Base-by-base conservation (phyloP, 2,888 invertebrate genomes). In the Synanthedon vespiformis region DNA sequence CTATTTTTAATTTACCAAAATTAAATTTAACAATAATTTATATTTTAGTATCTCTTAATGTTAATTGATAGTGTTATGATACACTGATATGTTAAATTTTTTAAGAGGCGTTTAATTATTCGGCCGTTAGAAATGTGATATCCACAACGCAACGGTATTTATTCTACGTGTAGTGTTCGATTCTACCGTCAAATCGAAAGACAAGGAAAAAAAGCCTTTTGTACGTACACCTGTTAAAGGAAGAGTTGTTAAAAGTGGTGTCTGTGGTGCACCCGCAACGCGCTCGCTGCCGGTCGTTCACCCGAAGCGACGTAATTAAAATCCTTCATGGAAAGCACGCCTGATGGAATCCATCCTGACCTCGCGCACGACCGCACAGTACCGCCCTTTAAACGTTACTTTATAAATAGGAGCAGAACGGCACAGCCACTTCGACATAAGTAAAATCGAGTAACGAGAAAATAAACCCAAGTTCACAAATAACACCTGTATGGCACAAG, bases 251-350 rank as follows among this genome's bases (percentile, higher is more conserved):
- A 72, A 80, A 77, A 70, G 68, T 68, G 65, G 66, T 64, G 16
- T 48, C 72, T 69, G 61, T 59, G 63, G 63, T 70, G 70, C 71
- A 65, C 69, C 68, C 69, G 70, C 69, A 66, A 65, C 62, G 65
- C 68, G 63, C 53, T 56, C 52, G 47, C 54, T 58, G 48, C 55
- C 56, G 81, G 79, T 76, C 80, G 61, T 80, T 84, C 75, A 81
- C 74, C 81, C 71, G 65, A 68, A 34, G 70, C 75, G 70, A 72
- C 75, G 82, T 86, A 86, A 87, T 87, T 87, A 86, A 85, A 86
- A 85, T 84, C 85, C 83, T 86, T 83, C 85, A 85, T 80, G 81
- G 83, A 80, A 80, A 80, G 78, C 75, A 71, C 72, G 81, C 77
- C 79, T 80, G 80, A 81, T 80, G 83, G 83, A 80, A 83, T 84